These are phyloP conservation scores for Pocillopora meandrina DNA, from an alignment of 92 coral and sea anemone genomes.

Conservation along the genomic window DNA sequence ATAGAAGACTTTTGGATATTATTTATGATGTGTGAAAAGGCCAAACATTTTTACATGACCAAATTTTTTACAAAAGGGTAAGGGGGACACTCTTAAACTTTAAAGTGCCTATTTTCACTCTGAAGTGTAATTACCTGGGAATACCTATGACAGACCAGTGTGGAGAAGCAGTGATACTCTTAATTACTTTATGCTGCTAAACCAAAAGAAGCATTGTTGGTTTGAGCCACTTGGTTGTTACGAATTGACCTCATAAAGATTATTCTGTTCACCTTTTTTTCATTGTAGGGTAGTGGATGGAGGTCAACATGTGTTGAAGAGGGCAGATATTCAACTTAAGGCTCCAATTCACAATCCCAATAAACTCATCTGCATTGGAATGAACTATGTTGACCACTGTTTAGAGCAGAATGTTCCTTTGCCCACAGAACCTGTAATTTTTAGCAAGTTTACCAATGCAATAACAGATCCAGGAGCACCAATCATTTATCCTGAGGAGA, in stretches of 20 bases:
- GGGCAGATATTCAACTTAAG: conserved; percentile 75
- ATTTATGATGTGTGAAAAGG: no score
- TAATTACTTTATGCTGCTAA: no score
- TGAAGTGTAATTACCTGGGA: no score
- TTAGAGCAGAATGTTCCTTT: conserved; percentile 87
- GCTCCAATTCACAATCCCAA: conserved; percentile 97
- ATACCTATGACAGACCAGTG: no score
- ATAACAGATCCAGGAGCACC: conserved; percentile 89
- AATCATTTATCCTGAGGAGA: conserved; percentile 73
- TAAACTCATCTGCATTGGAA: conserved; percentile 88
- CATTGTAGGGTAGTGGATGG: conserved; percentile 62
- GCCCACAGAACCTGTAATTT: conserved; percentile 87
- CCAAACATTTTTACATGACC: no score
- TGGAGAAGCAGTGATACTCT: no score
- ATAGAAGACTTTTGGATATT: no score
- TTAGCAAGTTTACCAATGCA: conserved; percentile 89
- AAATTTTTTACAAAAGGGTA: no score
- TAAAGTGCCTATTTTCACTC: no score
- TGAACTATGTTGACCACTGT: conserved; percentile 97
- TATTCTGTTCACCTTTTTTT: not conserved
- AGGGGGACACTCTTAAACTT: no score
- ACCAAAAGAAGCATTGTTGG: no score
- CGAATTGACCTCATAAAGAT: not conserved
- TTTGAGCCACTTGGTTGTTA: no score
- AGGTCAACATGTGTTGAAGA: conserved; percentile 82